Evolutionary conservation across 2,888 invertebrate species (phyloP), one percentile per base, ranked within the genome.

Genomic region (Drosophila peninsularis): DNA sequence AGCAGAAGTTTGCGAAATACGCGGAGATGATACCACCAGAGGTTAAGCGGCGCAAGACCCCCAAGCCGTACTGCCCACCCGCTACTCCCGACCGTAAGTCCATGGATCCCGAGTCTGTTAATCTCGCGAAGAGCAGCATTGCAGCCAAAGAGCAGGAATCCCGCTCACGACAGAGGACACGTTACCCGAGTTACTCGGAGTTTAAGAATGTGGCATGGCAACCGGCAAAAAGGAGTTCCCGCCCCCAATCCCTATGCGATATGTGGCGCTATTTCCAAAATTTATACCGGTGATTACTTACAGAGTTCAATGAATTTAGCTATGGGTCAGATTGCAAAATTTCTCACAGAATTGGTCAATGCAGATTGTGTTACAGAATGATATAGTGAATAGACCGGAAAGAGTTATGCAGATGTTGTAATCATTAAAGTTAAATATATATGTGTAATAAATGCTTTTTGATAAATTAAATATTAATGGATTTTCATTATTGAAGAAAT

Each of bases 171-270:
- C 54, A 5, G 1, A 39, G 27, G 0, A 68, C 72, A 7, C 62
- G 55, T 10, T 82, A 82, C 27, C 80, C 73, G 5, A 69, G 73
- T 27, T 86, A 65, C 54, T 86, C 84, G 0, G 87, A 86, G 37
- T 71, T 64, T 30, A 11, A 45, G 39, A 19, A 6, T 49, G 0
- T 0, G 11, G 44, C 37, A 1, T 4, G 42, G 10, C 6, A 5
- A 64, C 47, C 11, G 61, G 5, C 10, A 27, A 9, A 1, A 17
- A 17, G 54, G 14, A 70, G 69, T 27, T n/a, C 13, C 9, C 17
- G 47, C 1, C 17, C 19, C 0, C 7, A 17, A 1, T 27, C 58
- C 5, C 5, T 44, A 0, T 78, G 74, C 39, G 63, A 77, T 0
- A 3, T 39, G 17, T 65, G 64, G 62, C 58, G 53, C 11, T 11